Evolutionary conservation across 2,113 vertebrate genomes (phyloP).

Genomic region (Bubo blakistoni): DNA sequence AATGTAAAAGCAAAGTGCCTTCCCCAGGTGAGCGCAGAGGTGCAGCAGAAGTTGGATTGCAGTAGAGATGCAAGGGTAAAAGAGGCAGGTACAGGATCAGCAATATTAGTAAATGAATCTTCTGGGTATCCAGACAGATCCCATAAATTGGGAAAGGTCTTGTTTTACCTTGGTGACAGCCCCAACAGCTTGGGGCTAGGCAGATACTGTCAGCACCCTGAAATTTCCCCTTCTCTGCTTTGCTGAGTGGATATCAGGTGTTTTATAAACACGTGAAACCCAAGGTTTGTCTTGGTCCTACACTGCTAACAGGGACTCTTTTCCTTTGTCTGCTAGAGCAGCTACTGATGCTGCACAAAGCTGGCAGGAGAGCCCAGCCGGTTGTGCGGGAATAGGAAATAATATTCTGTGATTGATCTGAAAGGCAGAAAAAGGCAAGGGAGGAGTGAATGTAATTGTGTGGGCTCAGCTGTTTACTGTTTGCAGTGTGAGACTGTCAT

Average conservation of each 20-base stretch:
- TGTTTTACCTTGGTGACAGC: background rate
- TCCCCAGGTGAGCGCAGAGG: background rate
- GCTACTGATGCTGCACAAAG: background rate
- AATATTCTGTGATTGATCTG: background rate
- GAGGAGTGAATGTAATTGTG: background rate
- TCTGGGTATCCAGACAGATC: background rate
- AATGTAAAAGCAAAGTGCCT: fast-evolving
- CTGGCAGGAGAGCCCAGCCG: background rate
- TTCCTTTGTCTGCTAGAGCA: background rate
- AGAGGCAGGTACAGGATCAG: background rate
- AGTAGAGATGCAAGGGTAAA: background rate
- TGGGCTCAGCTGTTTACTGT: background rate
- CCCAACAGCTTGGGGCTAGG: no score
- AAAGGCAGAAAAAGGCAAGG: background rate
- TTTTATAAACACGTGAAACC: background rate
- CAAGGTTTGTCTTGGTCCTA: background rate
- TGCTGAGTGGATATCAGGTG: background rate
- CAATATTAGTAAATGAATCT: background rate
- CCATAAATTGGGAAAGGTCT: background rate
- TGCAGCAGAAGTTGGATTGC: background rate
- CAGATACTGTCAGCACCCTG: background rate
- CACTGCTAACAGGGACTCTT: background rate
- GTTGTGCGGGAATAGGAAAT: background rate
- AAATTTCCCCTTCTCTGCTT: background rate
- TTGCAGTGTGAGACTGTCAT: background rate